Evolutionary conservation across 2,797 vertebrate genomes (phyloP).

Genomic region (Loris lydekkerianus): DNA sequence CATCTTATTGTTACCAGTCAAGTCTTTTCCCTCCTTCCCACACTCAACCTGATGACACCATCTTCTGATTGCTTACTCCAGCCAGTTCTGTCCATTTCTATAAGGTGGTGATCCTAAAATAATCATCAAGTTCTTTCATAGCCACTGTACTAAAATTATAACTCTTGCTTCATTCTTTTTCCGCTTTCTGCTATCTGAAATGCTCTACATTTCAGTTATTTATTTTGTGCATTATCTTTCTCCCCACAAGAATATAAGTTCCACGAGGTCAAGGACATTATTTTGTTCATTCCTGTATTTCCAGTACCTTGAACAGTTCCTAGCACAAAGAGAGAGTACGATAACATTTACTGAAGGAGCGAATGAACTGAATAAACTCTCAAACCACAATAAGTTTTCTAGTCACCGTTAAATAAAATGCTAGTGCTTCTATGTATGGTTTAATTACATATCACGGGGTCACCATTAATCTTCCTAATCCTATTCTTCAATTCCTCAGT

Average conservation of each 20-base stretch:
- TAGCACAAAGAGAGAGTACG: not conserved
- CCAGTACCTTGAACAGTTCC: not conserved
- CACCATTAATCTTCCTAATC: not conserved
- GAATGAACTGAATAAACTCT: not conserved
- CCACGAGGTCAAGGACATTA: not conserved
- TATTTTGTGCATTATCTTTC: not conserved
- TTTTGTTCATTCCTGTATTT: not conserved
- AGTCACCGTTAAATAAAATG: not conserved
- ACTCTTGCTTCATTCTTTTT: not conserved
- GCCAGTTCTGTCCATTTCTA: not conserved
- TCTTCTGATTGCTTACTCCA: not conserved
- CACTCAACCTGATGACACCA: not conserved
- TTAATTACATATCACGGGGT: not conserved
- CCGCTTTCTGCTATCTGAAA: not conserved
- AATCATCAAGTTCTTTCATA: not conserved
- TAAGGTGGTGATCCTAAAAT: not conserved
- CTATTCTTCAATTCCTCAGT: not conserved
- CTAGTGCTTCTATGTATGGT: not conserved
- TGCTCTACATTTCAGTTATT: not conserved
- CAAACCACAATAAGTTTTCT: not conserved
- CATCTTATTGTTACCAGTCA: not conserved
- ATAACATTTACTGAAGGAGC: not conserved
- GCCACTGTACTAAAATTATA: not conserved
- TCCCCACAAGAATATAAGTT: not conserved
- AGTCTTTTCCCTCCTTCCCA: not conserved